Conservation (phyloP, 2,113 vertebrate species). For the Ondatra zibethicus region DNA sequence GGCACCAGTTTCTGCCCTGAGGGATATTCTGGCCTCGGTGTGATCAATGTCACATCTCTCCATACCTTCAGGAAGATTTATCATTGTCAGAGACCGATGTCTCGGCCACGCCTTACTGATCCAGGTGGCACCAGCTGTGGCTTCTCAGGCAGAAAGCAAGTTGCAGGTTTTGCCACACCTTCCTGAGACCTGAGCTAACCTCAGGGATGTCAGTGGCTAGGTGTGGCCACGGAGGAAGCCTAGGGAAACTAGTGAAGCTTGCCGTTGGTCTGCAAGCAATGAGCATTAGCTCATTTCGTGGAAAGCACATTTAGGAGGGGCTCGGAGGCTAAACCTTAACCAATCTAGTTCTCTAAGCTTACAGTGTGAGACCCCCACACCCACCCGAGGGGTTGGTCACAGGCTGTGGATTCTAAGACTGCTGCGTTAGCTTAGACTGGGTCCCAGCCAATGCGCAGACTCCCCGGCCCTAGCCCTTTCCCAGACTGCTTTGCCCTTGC, state of each 20-base stretch:
- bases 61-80: not conserved
- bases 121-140: not conserved
- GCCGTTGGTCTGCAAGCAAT: not conserved
- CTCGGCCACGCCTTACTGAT: not conserved
- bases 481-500: constrained; percentile 50
- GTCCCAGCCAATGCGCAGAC: not conserved
- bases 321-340: not conserved
- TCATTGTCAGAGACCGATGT: not conserved
- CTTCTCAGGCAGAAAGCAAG: not conserved
- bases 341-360: not conserved
- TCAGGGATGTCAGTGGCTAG: not conserved
- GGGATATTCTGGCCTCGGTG: not conserved
- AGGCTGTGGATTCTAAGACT: not conserved
- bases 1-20: not conserved
- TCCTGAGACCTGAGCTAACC: not conserved
- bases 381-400: not conserved
- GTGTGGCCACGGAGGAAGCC: not conserved
- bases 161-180: not conserved
- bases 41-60: not conserved
- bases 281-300: not conserved
- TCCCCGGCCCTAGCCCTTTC: constrained; percentile 19
- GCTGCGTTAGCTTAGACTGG: not conserved
- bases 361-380: not conserved
- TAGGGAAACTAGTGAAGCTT: not conserved
- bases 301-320: not conserved